Conservation (phyloP, 2,797 vertebrate species). For the Phrynocephalus forsythii region DNA sequence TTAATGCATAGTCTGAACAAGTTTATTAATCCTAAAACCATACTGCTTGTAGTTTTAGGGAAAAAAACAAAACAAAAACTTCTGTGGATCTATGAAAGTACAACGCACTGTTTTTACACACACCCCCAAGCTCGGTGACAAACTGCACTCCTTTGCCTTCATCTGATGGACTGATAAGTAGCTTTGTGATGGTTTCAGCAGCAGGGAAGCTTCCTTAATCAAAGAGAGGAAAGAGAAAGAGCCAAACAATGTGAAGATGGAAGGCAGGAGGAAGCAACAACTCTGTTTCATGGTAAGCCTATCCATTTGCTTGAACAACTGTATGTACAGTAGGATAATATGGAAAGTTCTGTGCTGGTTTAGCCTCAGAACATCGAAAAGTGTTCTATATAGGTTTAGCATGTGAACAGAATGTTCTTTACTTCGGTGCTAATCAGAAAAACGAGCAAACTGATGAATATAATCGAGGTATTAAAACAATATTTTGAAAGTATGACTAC, state of each 20-base stretch:
- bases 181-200: conserved; percentile 48
- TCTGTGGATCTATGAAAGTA: conserved; percentile 34
- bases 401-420: too few species aligned
- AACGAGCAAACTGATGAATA: too few species aligned
- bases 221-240: conserved; percentile 48
- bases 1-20: conserved; percentile 17
- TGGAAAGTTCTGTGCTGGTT: background rate
- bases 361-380: too few species aligned
- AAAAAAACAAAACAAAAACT: conserved; percentile 13
- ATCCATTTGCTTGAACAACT: conserved; percentile 2
- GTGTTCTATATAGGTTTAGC: too few species aligned
- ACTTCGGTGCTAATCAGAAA: too few species aligned
- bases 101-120: conserved; percentile 43
- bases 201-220: conserved; percentile 51
- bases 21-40: conserved; percentile 11
- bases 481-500: too few species aligned
- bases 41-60: conserved; percentile 43
- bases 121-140: conserved; percentile 21
- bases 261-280: background rate
- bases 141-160: conserved; percentile 11
- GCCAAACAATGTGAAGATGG: conserved; percentile 25
- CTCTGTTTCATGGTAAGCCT: conserved; percentile 22
- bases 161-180: conserved; percentile 43
- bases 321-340: background rate
- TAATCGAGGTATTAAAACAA: too few species aligned